Evolutionary conservation across 2,113 vertebrate species (phyloP).

Genomic region (Ciconia stormi): DNA sequence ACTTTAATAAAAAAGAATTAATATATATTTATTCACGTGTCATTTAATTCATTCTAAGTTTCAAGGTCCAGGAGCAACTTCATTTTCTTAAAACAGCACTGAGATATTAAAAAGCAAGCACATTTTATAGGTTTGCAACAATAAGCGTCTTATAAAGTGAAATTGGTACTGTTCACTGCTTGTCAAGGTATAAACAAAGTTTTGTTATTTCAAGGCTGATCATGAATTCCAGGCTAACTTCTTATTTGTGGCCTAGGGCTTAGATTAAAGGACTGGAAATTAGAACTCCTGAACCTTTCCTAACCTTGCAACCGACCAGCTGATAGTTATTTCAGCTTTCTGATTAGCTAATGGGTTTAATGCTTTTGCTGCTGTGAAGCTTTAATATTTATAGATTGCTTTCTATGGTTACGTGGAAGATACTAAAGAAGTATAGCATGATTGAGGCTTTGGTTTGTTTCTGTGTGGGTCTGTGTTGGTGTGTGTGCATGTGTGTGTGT

Average conservation of each 20-base stretch:
- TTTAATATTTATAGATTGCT: not conserved
- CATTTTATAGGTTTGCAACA: not conserved
- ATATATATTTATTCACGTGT: constrained; percentile 49
- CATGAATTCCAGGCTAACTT: not conserved
- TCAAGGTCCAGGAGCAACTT: not conserved
- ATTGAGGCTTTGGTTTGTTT: not conserved
- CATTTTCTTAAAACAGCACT: not conserved
- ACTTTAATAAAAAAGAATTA: constrained; percentile 76
- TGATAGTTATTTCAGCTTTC: not conserved
- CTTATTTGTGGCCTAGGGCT: not conserved
- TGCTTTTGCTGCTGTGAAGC: not conserved
- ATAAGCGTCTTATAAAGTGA: not conserved
- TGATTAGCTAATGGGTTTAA: not conserved
- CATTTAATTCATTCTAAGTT: constrained; percentile 17
- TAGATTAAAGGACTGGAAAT: not conserved
- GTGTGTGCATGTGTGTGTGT: not conserved
- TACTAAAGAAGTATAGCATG: not conserved
- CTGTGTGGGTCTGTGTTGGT: not conserved
- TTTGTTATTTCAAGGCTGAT: not conserved
- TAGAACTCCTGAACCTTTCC: not conserved
- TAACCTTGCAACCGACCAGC: not conserved
- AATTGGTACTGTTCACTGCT: not conserved
- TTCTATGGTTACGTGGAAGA: not conserved
- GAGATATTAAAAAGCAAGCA: not conserved
- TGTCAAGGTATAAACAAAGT: not conserved